A percentile compares a stretch with the other conserved stretches of the same genome.
Evolutionary conservation across 92 coral and sea anemone genomes (phyloP).

Genomic region (Desmophyllum pertusum): DNA sequence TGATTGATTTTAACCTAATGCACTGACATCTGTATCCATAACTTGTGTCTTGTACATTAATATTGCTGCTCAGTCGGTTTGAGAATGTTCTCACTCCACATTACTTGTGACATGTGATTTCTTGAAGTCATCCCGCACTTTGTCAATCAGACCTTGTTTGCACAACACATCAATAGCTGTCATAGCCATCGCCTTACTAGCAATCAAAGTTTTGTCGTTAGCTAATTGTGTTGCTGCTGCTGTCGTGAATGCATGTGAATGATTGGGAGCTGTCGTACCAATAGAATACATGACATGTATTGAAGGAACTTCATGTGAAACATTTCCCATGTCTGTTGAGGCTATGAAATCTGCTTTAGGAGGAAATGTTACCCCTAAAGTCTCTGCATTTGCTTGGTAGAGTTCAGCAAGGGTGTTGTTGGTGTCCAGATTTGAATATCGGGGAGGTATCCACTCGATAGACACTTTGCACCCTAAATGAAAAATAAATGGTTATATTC

Average conservation of each 20-base stretch:
- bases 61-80: too few relatives aligned
- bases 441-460: slow-evolving; percentile 39
- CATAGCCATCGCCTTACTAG: slow-evolving; percentile 86
- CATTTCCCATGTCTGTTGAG: slow-evolving; percentile 89
- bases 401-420: slow-evolving; percentile 76
- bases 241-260: slow-evolving; percentile 82
- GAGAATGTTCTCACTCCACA: neutral
- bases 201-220: slow-evolving; percentile 73
- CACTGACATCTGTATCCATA: neutral
- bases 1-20: too few relatives aligned
- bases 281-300: slow-evolving; percentile 75
- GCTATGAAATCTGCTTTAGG: slow-evolving; percentile 38
- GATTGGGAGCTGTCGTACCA: slow-evolving; percentile 73
- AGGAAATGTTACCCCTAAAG: slow-evolving; percentile 74
- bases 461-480: slow-evolving; percentile 79
- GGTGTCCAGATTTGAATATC: slow-evolving; percentile 63
- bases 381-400: slow-evolving; percentile 87
- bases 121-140: slow-evolving; percentile 47
- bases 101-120: neutral
- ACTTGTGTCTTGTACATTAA: neutral
- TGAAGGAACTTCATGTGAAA: slow-evolving; percentile 76
- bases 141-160: slow-evolving; percentile 48
- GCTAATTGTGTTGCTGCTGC: slow-evolving; percentile 73
- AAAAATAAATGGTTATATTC: too few relatives aligned
- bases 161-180: slow-evolving; percentile 85